Evolutionary conservation across 2,113 vertebrate genomes (phyloP), one percentile per base, ranked within the genome.

Genomic region (Oceanodroma tethys): DNA sequence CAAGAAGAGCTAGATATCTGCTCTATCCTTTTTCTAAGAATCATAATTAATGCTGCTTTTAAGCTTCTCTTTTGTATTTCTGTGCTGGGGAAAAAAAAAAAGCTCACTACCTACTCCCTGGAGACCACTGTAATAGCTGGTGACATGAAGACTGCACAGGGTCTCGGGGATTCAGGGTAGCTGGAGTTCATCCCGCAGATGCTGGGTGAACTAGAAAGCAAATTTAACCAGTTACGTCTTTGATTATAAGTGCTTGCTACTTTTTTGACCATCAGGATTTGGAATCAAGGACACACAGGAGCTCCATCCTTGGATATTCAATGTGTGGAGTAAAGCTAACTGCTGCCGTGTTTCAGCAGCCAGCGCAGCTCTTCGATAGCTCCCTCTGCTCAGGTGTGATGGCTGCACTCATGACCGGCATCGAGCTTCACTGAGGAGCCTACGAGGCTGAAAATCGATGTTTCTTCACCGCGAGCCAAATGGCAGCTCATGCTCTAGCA

Each of bases 321-420:
- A 1, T 0, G 16, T 16, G 27, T 27, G 50, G 3, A 20, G 18
- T 14, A 11, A 40, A 78, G 32, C 40, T 11, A 62, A 36, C 16
- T 29, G 65, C 52, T 75, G 71, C 30, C 1, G 4, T 10, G 50
- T 34, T 56, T 40, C n/a, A 48, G 55, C 68, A 63, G 84, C 58
- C 58, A 20, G 65, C 1, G 5, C 36, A 27, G 50, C 13, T 26
- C 68, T n/a, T 40, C 2, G 2, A 2, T 8, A 10, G 13, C 42
- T 34, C 14, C 7, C 63, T 85, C 78, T 50, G 73, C 56, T 84
- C 73, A 38, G 84, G 29, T 67, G 25, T 45, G 88, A 81, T 27
- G 8, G 81, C 76, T 71, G 38, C 45, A 4, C 65, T 74, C 66
- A 55, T 0, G 1, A 17, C 27, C 7, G 3, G 42, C 73, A 79